These are phyloP conservation scores for Leptobrachium ailaonicum DNA, from an alignment of 2,113 vertebrate species.

Conservation along the genomic window DNA sequence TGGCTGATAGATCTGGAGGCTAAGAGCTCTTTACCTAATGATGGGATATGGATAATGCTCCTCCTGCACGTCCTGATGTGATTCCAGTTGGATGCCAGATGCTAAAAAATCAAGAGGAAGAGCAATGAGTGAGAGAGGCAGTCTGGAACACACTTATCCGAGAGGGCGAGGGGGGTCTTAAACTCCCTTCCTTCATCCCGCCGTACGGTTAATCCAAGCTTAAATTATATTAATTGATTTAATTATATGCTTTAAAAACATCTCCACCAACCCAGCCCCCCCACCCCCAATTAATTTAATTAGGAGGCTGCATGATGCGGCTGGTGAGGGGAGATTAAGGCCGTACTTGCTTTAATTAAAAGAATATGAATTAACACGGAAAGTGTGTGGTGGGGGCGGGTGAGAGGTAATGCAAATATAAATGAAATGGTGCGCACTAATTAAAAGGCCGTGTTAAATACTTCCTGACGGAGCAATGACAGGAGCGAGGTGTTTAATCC, in stretches of 20 bases:
- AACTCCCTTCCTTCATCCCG: conserved; percentile 66
- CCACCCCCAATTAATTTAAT: conserved; percentile 99
- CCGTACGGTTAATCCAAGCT: conserved; percentile 94
- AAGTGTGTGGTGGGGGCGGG: conserved; percentile 45
- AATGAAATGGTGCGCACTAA: conserved; percentile 96
- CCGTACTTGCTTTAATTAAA: conserved; percentile 95
- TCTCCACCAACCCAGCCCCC: conserved; percentile 27
- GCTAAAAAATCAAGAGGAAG: conserved; percentile 88
- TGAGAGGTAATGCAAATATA: conserved; percentile 81
- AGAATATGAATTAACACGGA: conserved; percentile 86
- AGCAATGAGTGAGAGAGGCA: conserved; percentile 85
- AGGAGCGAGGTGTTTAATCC: conserved; percentile 56
- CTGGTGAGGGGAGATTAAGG: conserved; percentile 98
- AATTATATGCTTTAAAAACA: conserved; percentile 97
- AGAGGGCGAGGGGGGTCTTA: conserved; percentile 51
- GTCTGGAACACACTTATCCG: conserved; percentile 55
- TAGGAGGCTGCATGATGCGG: conserved; percentile 96
- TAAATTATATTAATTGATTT: conserved; percentile 99
- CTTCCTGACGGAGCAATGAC: conserved; percentile 83
- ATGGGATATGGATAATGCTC: conserved; percentile 98
- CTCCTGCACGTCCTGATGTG: conserved; percentile 95
- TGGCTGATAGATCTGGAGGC: conserved; percentile 91
- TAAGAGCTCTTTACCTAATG: conserved; percentile 94
- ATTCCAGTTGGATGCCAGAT: conserved; percentile 99
- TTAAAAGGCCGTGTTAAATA: conserved; percentile 94